A percentile compares a stretch with the other conserved stretches of the same genome.
Evolutionary conservation across 2,113 vertebrate genomes (phyloP).

Genomic region (Sisor rabdophorus): DNA sequence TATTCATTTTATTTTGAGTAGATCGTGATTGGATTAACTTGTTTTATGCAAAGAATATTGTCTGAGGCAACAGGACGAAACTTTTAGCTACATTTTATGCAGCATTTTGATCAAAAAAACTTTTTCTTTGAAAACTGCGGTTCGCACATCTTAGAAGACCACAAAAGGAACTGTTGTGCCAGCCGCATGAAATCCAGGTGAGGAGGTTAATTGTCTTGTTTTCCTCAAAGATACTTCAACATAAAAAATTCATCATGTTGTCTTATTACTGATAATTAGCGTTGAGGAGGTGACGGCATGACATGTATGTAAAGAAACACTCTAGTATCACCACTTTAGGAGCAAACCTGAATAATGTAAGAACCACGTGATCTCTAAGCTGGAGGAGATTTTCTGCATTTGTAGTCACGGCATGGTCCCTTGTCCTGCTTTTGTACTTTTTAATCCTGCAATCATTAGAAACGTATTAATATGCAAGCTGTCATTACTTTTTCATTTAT

Average conservation of each 20-base stretch:
- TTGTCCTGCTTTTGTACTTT: constrained; percentile 34
- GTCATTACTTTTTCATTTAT: constrained; percentile 59
- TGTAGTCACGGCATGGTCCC: constrained; percentile 12
- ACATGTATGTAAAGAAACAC: constrained; percentile 2
- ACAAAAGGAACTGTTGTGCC: not conserved
- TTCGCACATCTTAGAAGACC: not conserved
- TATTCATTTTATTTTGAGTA: no score
- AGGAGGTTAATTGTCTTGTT: constrained; percentile 4
- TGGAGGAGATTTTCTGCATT: constrained; percentile 15
- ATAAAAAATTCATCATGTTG: not conserved
- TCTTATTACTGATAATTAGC: not conserved
- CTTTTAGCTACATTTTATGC: not conserved
- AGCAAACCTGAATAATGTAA: constrained; percentile 18
- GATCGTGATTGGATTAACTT: no score
- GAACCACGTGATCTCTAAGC: constrained; percentile 16
- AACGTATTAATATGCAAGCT: constrained; percentile 44
- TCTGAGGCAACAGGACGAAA: not conserved
- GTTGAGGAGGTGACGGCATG: not conserved
- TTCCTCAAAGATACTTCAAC: not conserved
- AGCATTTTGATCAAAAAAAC: not conserved
- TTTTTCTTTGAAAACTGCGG: constrained; percentile 1
- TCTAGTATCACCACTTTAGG: not conserved
- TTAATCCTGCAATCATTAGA: constrained; percentile 48
- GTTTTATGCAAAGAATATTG: no score
- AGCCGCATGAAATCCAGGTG: not conserved